Evolutionary conservation across 1,140 invertebrate species (phyloP).

Genomic region (Ephestia elutella): DNA sequence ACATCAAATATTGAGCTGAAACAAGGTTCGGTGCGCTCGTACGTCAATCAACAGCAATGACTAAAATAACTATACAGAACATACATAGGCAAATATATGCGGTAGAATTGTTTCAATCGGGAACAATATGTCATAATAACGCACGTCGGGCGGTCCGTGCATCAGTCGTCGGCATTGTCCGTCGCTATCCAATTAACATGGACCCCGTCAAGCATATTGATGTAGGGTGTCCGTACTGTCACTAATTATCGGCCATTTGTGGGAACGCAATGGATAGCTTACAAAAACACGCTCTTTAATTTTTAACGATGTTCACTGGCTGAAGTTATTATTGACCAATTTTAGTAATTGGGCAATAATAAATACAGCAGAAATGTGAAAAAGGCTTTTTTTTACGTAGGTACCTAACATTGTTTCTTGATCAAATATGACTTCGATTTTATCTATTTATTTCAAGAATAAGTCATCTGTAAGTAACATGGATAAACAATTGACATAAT

Average conservation of each 20-base stretch:
- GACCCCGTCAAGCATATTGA: conserved; percentile 64
- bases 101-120: conserved; percentile 44
- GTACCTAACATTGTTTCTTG: not conserved
- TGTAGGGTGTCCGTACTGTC: conserved; percentile 52
- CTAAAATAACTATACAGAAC: not conserved
- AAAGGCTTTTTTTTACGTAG: conserved; percentile 5
- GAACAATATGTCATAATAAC: conserved; percentile 68
- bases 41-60: conserved; percentile 1
- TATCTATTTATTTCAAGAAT: too few species aligned
- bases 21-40: not conserved
- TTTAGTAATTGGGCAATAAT: not conserved
- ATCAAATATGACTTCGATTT: too few species aligned
- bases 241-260: conserved; percentile 57
- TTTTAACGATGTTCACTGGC: not conserved
- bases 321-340: not conserved
- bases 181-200: conserved; percentile 65
- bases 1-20: not conserved
- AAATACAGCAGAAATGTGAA: not conserved
- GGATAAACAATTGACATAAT: too few species aligned
- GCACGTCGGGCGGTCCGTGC: conserved; percentile 31
- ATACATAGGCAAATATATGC: conserved; percentile 10
- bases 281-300: conserved; percentile 1
- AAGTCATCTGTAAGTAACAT: too few species aligned
- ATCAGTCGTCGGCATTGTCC: conserved; percentile 51
- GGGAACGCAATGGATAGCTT: conserved; percentile 9